These are phyloP conservation scores for Henicopernis longicauda DNA, from an alignment of 2,113 vertebrate genomes.

Conservation along the genomic window DNA sequence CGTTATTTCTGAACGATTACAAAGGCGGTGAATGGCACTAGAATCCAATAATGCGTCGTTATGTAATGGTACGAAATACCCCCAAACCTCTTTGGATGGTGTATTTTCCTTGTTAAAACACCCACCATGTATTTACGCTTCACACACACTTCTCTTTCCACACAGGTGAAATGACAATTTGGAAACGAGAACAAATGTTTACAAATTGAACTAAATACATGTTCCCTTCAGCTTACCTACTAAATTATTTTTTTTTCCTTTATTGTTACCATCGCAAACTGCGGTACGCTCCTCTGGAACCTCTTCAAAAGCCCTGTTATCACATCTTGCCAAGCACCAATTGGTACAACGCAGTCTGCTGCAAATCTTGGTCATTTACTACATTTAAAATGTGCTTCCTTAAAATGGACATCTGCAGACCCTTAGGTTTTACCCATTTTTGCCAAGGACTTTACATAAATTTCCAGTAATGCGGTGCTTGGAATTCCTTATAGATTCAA, in stretches of 20 bases:
- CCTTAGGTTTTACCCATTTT: not conserved
- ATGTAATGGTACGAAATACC: not conserved
- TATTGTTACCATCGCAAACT: not conserved
- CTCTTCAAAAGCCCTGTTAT: not conserved
- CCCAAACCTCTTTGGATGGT: not conserved
- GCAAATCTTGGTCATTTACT: not conserved
- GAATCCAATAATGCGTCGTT: not conserved
- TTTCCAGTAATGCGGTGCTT: conserved; percentile 14
- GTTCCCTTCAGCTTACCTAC: not conserved
- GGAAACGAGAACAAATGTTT: not conserved
- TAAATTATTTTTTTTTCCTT: not conserved
- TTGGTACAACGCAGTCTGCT: not conserved
- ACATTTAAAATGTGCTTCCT: not conserved
- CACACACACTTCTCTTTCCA: not conserved
- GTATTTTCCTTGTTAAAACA: not conserved
- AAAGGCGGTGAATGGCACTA: not conserved
- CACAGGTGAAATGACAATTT: not conserved
- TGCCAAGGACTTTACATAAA: not conserved
- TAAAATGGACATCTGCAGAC: not conserved
- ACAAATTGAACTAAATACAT: not conserved
- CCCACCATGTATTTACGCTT: not conserved
- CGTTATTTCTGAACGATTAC: not conserved
- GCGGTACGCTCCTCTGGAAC: fast-evolving
- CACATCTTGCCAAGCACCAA: not conserved
- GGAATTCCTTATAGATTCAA: conserved; percentile 8